These are phyloP conservation scores for Phainopepla nitens DNA, from an alignment of 2,113 vertebrate genomes.

Conservation along the genomic window DNA sequence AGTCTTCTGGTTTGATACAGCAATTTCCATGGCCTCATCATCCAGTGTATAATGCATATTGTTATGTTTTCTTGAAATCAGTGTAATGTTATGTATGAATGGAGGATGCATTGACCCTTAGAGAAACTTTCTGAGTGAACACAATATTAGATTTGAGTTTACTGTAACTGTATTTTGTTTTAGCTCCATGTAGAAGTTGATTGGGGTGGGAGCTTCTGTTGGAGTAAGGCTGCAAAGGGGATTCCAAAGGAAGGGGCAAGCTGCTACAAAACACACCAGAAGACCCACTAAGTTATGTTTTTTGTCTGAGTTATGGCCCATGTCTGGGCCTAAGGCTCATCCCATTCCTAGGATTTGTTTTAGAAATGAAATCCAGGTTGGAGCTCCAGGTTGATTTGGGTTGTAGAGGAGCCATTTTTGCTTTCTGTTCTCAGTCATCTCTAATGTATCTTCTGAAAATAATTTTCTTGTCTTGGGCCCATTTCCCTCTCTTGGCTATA, in stretches of 20 bases:
- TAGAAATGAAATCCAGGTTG: background rate
- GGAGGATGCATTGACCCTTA: background rate
- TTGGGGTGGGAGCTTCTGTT: background rate
- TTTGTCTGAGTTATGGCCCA: background rate
- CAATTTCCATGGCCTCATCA: background rate
- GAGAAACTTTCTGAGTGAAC: background rate
- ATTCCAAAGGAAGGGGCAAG: background rate
- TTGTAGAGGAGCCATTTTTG: background rate
- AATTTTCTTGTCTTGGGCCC: background rate
- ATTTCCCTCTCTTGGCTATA: background rate
- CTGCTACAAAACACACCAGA: background rate
- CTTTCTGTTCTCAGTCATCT: background rate
- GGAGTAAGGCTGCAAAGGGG: background rate
- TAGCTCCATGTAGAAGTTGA: background rate
- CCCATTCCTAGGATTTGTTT: background rate
- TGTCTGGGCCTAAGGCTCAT: background rate
- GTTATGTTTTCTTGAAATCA: background rate
- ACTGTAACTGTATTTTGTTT: background rate
- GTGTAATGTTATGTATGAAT: background rate
- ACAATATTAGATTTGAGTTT: background rate
- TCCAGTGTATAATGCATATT: background rate
- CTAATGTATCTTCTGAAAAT: background rate
- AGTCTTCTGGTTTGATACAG: background rate
- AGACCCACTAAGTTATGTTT: background rate
- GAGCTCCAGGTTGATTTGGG: background rate